Evolutionary conservation across 2,113 vertebrate genomes (phyloP).

Genomic region (Neolamprologus tretocephalus): DNA sequence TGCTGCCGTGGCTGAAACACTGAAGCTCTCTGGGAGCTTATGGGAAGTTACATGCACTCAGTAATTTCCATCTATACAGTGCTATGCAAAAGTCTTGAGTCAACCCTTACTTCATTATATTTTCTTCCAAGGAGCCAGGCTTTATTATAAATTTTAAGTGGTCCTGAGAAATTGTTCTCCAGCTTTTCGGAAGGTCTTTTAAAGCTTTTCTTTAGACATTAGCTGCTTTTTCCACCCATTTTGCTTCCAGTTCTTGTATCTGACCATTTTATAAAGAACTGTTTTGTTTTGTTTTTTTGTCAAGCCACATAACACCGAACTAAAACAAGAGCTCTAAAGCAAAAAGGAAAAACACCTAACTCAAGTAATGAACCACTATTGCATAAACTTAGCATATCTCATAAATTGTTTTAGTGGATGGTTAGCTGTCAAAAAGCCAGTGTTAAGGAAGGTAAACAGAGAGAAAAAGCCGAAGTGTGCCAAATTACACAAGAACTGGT

Average conservation of each 20-base stretch:
- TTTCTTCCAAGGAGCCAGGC: neutral
- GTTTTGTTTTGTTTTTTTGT: neutral
- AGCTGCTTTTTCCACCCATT: neutral
- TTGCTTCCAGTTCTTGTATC: neutral
- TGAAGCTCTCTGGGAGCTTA: neutral
- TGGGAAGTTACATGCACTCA: neutral
- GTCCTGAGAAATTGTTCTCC: neutral
- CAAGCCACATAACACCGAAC: neutral
- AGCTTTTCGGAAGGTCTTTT: neutral
- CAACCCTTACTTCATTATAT: neutral
- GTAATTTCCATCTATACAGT: neutral
- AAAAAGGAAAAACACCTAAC: neutral
- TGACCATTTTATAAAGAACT: neutral
- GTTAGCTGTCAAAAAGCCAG: neutral
- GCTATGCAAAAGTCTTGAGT: neutral
- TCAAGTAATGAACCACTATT: neutral
- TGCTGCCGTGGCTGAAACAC: neutral
- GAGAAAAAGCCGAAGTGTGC: neutral
- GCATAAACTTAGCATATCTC: neutral
- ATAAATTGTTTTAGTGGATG: neutral
- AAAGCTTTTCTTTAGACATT: neutral
- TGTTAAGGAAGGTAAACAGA: neutral
- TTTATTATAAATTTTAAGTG: neutral
- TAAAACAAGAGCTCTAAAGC: neutral
- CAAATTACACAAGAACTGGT: neutral